Percentiles rank a stretch among this genome's conserved stretches.
Conservation (phyloP, 2,888 invertebrate genomes). For the Tinea trinotella region DNA sequence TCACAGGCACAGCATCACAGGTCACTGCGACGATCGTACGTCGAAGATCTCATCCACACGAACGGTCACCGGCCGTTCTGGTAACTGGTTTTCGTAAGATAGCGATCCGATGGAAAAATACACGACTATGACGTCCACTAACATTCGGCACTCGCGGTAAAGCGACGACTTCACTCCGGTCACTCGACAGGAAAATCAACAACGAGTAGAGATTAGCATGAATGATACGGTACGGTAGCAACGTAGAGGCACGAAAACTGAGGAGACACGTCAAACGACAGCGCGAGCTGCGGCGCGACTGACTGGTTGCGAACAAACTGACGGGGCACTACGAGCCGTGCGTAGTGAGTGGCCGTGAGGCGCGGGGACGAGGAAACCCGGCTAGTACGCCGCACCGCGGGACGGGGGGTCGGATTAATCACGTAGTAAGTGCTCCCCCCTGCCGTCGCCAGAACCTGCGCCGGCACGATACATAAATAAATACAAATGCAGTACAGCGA, state of each 20-base stretch:
- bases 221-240: constrained; percentile 54
- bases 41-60: constrained; percentile 28
- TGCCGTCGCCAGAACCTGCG: constrained; percentile 54
- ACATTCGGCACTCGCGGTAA: constrained; percentile 63
- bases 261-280: constrained; percentile 42
- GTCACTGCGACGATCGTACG: constrained; percentile 47
- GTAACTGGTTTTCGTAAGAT: constrained; percentile 44
- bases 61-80: not conserved
- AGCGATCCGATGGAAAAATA: constrained; percentile 51
- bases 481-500: constrained; percentile 61
- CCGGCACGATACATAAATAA: constrained; percentile 65
- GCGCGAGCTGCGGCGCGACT: constrained; percentile 67
- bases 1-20: constrained; percentile 71
- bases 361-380: constrained; percentile 73
- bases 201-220: constrained; percentile 59
- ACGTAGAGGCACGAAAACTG: not conserved
- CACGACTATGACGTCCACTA: constrained; percentile 55
- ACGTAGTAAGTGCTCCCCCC: constrained; percentile 70
- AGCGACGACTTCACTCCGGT: constrained; percentile 50
- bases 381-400: constrained; percentile 59
- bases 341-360: constrained; percentile 72
- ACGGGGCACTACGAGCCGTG: constrained; percentile 35
- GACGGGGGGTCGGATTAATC: constrained; percentile 59
- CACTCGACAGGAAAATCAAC: constrained; percentile 61
- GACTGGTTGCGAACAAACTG: constrained; percentile 17